Percentiles rank a stretch among this genome's conserved stretches.
Evolutionary conservation across 2,888 invertebrate species (phyloP).

Genomic region (Thelaira solivaga): DNA sequence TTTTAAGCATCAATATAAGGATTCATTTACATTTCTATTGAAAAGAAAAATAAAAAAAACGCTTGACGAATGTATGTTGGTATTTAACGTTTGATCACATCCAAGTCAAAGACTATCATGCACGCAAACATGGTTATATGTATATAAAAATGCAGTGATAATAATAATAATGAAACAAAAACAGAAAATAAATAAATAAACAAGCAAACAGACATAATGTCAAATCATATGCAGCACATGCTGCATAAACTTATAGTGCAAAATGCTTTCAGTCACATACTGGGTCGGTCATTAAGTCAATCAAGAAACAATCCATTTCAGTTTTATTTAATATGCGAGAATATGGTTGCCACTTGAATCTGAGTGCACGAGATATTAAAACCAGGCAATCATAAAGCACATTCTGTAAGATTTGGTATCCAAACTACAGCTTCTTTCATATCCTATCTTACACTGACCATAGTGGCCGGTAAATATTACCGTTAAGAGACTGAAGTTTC

Average conservation of each 20-base stretch:
- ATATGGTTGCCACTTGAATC: constrained; percentile 24
- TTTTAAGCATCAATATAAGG: constrained; percentile 24
- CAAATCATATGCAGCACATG: constrained; percentile 61
- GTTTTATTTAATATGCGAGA: constrained; percentile 7
- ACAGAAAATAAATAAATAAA: too few species aligned
- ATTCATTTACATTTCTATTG: constrained; percentile 56
- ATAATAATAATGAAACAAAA: too few species aligned
- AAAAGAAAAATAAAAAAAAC: neutral
- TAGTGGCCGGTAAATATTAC: too few species aligned
- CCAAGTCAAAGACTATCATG: constrained; percentile 27
- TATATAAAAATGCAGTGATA: constrained; percentile 12
- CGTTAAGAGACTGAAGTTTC: too few species aligned
- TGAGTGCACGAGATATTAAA: too few species aligned
- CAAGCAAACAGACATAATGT: constrained; percentile 28
- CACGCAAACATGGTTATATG: too few species aligned
- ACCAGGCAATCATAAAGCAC: too few species aligned
- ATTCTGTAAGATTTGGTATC: too few species aligned
- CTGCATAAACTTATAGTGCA: constrained; percentile 46
- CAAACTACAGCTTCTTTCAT: too few species aligned
- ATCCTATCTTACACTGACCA: too few species aligned
- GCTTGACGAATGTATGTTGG: neutral
- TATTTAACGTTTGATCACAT: constrained; percentile 1
- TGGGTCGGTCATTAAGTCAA: constrained; percentile 48
- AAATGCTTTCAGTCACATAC: constrained; percentile 47
- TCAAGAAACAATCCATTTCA: constrained; percentile 22